These are phyloP conservation scores for Ramazzottius varieornatus DNA, from an alignment of 2,888 invertebrate species.

Conservation along the genomic window DNA sequence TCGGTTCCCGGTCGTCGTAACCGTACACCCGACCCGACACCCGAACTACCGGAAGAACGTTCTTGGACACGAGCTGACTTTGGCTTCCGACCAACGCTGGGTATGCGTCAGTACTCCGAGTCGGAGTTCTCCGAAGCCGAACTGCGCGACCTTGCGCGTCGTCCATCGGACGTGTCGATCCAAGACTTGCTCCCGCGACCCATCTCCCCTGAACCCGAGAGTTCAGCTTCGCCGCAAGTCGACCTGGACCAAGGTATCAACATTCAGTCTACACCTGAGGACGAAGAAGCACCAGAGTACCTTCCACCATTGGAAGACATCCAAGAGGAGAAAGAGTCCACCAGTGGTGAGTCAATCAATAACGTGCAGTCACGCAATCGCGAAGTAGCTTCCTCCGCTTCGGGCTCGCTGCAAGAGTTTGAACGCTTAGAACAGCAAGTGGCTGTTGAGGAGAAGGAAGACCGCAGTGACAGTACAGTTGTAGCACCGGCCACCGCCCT, in stretches of 20 bases:
- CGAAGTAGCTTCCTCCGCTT: background rate
- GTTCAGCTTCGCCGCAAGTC: background rate
- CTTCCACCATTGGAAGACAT: background rate
- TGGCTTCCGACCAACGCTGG: background rate
- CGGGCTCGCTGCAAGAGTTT: background rate
- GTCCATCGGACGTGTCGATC: background rate
- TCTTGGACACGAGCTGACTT: background rate
- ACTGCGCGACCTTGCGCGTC: slow-evolving; percentile 1
- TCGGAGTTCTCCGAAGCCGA: background rate
- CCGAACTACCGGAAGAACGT: background rate
- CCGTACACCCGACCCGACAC: slow-evolving; percentile 1
- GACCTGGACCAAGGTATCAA: background rate
- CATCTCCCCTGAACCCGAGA: background rate
- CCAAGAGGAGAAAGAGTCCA: background rate
- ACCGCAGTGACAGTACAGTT: background rate
- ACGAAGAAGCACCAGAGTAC: background rate
- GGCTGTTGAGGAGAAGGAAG: background rate
- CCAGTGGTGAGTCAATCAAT: background rate
- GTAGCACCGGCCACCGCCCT: background rate
- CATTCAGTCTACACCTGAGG: background rate
- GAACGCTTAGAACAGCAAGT: background rate
- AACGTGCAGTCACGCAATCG: background rate
- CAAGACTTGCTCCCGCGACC: background rate
- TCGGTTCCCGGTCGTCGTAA: background rate
- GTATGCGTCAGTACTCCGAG: background rate